A percentile compares a stretch with the other conserved stretches of the same genome.
Evolutionary conservation across 1,140 invertebrate genomes (phyloP).

Genomic region (Drosophila mauritiana): DNA sequence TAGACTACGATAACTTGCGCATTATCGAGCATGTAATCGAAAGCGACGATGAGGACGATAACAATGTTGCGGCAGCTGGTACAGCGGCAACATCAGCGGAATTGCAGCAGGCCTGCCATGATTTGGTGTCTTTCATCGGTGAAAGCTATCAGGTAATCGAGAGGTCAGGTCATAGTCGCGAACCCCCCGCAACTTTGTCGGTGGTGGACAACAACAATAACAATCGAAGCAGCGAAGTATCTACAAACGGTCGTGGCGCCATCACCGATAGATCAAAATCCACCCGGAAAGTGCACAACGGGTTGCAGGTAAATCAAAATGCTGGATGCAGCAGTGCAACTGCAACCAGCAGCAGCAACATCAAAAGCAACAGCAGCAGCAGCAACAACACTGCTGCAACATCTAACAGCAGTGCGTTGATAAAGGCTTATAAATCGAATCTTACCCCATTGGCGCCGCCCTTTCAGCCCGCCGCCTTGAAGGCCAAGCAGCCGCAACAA

Average conservation of each 20-base stretch:
- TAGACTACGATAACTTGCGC: conserved; percentile 78
- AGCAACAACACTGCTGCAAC: conserved; percentile 14
- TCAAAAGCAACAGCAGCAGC: conserved; percentile 11
- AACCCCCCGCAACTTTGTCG: conserved; percentile 1
- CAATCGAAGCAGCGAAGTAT: conserved; percentile 38
- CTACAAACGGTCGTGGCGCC: conserved; percentile 3
- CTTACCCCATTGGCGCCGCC: conserved; percentile 76
- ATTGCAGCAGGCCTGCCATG: conserved; percentile 53
- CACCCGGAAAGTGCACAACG: conserved; percentile 17
- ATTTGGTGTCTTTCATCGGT: conserved; percentile 75
- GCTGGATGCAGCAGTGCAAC: conserved; percentile 8
- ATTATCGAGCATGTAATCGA: conserved; percentile 83
- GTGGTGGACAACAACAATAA: conserved; percentile 70
- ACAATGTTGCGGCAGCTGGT: not conserved
- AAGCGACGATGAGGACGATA: conserved; percentile 58
- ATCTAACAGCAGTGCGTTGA: conserved; percentile 51
- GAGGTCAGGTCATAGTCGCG: conserved; percentile 23
- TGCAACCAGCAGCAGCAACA: conserved; percentile 11
- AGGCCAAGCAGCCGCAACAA: conserved; percentile 53
- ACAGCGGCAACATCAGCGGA: conserved; percentile 8
- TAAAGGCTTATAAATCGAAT: conserved; percentile 79
- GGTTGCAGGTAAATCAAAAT: conserved; percentile 40
- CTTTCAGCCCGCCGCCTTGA: conserved; percentile 71
- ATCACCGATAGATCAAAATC: not conserved
- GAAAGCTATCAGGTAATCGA: conserved; percentile 78